phyloP scores from a whole-genome alignment of 2,113 vertebrate genomes.

The Gavia stellata region DNA sequence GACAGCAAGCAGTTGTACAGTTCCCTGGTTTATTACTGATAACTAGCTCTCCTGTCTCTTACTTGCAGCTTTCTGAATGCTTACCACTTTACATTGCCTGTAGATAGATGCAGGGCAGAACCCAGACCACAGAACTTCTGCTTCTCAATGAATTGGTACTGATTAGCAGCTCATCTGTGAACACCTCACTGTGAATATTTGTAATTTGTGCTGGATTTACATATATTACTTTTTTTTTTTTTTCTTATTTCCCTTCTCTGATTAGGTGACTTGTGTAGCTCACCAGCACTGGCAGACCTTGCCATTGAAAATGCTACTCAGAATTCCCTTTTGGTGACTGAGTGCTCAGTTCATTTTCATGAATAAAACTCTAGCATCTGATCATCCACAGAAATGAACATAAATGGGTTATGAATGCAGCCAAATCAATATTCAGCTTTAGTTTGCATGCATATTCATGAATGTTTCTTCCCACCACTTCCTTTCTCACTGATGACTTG shows the following conservation, averaged over 20 bases:
- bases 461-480: not conserved
- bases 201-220: not conserved
- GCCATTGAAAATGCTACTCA: not conserved
- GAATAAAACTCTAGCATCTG: conserved; percentile 12
- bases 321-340: conserved; percentile 19
- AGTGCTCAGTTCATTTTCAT: not conserved
- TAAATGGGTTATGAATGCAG: conserved; percentile 30
- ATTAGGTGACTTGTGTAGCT: not conserved
- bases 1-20: not conserved
- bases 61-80: not conserved
- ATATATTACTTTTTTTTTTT: not conserved
- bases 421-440: conserved; percentile 33
- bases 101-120: not conserved
- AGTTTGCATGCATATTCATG: conserved; percentile 3
- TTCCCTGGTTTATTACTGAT: not conserved
- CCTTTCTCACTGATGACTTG: not conserved
- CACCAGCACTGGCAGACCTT: not conserved
- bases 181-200: not conserved
- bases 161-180: not conserved
- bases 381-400: conserved; percentile 28
- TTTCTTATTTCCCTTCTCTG: not conserved
- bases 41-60: not conserved
- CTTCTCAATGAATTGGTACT: not conserved
- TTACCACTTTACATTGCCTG: not conserved
- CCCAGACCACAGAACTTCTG: not conserved